Percentiles rank a stretch among this genome's conserved stretches.
These are phyloP conservation scores for Telmatochromis sp. DNA, from an alignment of 2,113 vertebrate genomes.

Conservation along the genomic window DNA sequence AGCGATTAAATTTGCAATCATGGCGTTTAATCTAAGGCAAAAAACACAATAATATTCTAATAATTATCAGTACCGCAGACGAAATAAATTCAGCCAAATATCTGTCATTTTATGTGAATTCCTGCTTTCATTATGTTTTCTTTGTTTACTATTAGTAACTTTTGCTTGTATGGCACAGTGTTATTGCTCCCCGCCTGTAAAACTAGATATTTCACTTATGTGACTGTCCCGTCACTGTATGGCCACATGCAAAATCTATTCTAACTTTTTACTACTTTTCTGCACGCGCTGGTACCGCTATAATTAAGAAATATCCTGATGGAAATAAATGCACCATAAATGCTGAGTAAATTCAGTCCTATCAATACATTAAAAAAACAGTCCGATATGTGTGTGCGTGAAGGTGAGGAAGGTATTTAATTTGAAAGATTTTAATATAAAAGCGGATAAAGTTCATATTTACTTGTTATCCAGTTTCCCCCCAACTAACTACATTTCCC, in stretches of 20 bases:
- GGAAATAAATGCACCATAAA: background rate
- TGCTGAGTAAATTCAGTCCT: background rate
- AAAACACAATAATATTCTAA: background rate
- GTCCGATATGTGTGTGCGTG: background rate
- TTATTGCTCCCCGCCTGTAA: background rate
- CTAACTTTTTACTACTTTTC: background rate
- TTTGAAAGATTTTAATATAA: background rate
- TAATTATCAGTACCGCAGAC: background rate
- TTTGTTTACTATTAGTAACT: background rate
- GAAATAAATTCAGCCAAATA: background rate
- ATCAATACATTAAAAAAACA: background rate
- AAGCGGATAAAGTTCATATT: background rate
- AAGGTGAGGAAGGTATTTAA: background rate
- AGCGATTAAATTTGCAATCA: background rate
- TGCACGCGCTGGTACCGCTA: background rate
- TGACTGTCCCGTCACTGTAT: background rate
- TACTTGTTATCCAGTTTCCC: background rate
- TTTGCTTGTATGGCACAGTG: background rate
- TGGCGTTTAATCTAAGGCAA: background rate
- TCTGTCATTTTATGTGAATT: background rate
- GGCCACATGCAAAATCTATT: background rate
- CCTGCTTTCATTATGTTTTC: background rate
- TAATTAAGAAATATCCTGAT: background rate
- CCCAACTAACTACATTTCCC: slow-evolving; percentile 41
- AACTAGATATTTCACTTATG: background rate